Evolutionary conservation across 2,797 vertebrate genomes (phyloP).

Genomic region (Phyllotis vaccarum): DNA sequence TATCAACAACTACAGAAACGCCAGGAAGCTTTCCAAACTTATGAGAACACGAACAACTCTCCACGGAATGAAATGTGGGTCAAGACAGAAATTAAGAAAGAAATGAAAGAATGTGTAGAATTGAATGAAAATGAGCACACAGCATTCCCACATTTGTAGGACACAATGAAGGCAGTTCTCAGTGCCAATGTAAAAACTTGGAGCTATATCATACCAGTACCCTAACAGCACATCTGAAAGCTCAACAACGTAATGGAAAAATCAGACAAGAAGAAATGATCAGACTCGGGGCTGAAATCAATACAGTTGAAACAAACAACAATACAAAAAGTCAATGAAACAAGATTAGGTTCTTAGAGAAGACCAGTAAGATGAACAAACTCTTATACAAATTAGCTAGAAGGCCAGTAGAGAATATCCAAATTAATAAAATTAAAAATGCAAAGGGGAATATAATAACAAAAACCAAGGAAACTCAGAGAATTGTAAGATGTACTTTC

Average conservation of each 20-base stretch:
- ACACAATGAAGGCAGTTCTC: neutral
- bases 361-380: neutral
- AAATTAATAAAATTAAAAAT: neutral
- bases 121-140: neutral
- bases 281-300: neutral
- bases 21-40: neutral
- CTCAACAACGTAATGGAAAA: neutral
- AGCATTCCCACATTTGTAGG: neutral
- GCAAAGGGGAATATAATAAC: no score
- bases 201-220: neutral
- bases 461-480: neutral
- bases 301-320: neutral
- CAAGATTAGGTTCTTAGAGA: neutral
- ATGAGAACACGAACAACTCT: neutral
- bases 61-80: neutral
- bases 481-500: neutral
- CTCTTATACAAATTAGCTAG: neutral
- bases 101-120: neutral
- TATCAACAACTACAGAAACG: neutral
- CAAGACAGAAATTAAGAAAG: neutral
- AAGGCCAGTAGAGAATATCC: neutral
- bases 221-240: neutral
- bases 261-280: neutral
- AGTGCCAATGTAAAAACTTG: neutral
- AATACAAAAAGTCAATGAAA: neutral